phyloP scores from a whole-genome alignment of 2,113 vertebrate genomes.

The Mirounga angustirostris region DNA sequence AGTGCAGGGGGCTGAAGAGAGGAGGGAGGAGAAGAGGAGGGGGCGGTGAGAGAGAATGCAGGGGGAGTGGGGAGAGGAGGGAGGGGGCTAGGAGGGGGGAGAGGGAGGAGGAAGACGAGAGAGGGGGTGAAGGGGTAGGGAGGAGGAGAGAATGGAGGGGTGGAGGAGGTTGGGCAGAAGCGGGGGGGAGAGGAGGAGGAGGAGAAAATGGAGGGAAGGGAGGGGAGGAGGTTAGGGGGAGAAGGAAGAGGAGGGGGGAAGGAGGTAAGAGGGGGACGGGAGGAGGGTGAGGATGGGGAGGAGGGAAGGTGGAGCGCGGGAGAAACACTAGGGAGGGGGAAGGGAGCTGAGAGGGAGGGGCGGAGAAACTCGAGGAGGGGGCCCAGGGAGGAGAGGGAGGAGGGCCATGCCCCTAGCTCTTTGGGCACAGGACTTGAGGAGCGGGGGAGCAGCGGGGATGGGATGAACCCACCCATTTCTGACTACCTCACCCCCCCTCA shows the following conservation, averaged over 20 bases:
- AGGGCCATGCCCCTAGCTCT: not conserved
- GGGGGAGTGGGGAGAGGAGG: no score
- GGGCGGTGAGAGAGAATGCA: not conserved
- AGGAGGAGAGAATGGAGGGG: not conserved
- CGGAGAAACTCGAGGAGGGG: not conserved
- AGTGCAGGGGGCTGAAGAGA: not conserved
- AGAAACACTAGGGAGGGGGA: fast-evolving
- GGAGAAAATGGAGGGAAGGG: not conserved
- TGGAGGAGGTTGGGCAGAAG: not conserved
- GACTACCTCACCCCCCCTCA: not conserved
- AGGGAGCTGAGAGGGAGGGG: not conserved
- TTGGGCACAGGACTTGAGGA: not conserved
- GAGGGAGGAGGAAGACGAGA: fast-evolving
- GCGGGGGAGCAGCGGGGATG: not conserved
- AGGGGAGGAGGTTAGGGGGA: not conserved
- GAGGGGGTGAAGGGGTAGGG: no score
- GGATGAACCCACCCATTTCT: not conserved
- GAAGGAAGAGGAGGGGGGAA: no score
- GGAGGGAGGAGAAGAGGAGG: not conserved
- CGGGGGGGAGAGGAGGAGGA: not conserved
- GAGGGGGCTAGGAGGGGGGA: not conserved
- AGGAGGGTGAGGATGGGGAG: not conserved
- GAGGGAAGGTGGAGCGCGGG: no score
- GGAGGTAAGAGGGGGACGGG: not conserved
- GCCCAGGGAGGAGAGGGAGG: not conserved